Evolutionary conservation across 1,140 invertebrate genomes (phyloP).

Genomic region (Tribolium castaneum): DNA sequence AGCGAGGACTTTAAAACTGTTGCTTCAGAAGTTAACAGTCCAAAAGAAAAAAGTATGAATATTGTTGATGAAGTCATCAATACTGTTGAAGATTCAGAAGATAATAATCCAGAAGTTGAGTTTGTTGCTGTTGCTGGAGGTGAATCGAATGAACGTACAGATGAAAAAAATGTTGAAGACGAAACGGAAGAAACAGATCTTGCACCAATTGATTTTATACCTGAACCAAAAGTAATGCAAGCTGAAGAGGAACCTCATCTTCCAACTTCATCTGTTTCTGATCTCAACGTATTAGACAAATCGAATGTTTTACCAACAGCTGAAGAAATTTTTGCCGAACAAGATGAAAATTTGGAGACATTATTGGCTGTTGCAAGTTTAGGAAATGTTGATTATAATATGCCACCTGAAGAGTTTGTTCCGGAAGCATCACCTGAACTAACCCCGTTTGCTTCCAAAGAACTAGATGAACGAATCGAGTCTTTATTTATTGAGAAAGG

Average conservation of each 20-base stretch:
- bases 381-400: slow-evolving; percentile 41
- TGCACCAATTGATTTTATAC: neutral
- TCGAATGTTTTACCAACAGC: slow-evolving; percentile 2
- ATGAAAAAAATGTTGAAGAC: neutral
- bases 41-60: neutral
- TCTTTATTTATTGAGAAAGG: slow-evolving; percentile 18
- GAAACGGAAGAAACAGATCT: neutral
- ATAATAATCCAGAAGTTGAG: too few relatives aligned
- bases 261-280: neutral
- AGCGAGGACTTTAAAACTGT: neutral
- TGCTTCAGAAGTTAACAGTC: neutral
- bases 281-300: slow-evolving; percentile 11
- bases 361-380: slow-evolving; percentile 50
- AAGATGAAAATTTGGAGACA: slow-evolving; percentile 50
- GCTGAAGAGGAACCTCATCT: neutral
- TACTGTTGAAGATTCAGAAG: too few relatives aligned
- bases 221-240: neutral
- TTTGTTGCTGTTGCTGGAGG: too few relatives aligned
- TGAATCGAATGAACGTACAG: too few relatives aligned
- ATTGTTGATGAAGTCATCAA: too few relatives aligned
- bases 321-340: slow-evolving; percentile 6
- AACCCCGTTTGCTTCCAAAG: neutral
- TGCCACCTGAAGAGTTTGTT: slow-evolving; percentile 17
- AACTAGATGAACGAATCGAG: slow-evolving; percentile 1
- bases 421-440: slow-evolving; percentile 44